These are phyloP conservation scores for Muraenolepis orangiensis DNA, from an alignment of 2,797 vertebrate genomes.

Conservation along the genomic window DNA sequence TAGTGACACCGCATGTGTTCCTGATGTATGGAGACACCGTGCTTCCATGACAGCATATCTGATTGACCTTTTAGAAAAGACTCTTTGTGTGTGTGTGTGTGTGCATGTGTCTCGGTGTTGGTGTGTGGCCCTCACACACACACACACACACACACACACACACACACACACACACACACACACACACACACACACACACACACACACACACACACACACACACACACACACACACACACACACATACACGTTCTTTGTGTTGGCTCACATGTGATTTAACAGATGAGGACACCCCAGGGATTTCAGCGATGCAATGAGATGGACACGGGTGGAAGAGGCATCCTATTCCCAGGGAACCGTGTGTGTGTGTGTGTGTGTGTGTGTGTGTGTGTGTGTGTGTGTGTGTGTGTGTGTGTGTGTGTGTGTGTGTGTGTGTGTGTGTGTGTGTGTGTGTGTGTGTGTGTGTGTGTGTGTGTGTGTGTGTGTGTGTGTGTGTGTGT, in stretches of 20 bases:
- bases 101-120: constrained; percentile 29
- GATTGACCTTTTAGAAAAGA: constrained; percentile 60
- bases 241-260: background rate
- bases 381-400: too few species aligned
- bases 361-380: background rate
- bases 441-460: too few species aligned
- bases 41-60: constrained; percentile 48
- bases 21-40: constrained; percentile 47
- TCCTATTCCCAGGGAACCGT: constrained; percentile 27
- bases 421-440: too few species aligned
- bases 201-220: background rate
- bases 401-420: background rate
- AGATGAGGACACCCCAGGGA: constrained; percentile 44
- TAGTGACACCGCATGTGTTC: constrained; percentile 42
- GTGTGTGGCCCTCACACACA: background rate
- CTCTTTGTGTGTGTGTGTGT: constrained; percentile 8
- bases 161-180: background rate
- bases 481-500: too few species aligned
- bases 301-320: constrained; percentile 44
- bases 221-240: background rate
- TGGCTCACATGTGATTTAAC: constrained; percentile 38
- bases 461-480: background rate
- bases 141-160: background rate
- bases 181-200: background rate
- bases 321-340: constrained; percentile 46